Evolutionary conservation across 2,888 invertebrate species (phyloP).

Genomic region (Ptilodon capucinus): DNA sequence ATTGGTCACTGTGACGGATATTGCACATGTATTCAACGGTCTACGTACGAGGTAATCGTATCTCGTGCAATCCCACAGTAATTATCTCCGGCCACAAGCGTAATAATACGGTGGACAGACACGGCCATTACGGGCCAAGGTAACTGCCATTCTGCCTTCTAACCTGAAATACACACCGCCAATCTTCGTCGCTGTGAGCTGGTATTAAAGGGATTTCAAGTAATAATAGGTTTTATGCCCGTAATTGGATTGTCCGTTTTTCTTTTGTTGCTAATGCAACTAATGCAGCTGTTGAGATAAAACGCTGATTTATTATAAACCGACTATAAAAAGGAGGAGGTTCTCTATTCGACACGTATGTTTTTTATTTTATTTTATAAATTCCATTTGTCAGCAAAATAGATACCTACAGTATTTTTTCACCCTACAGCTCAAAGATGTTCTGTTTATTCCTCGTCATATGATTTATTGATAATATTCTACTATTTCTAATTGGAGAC

Average conservation of each 20-base stretch:
- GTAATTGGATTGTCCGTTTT: not conserved
- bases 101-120: constrained; percentile 54
- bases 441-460: too few relatives aligned
- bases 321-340: too few relatives aligned
- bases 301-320: too few relatives aligned
- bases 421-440: too few relatives aligned
- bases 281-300: too few relatives aligned
- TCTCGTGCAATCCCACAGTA: constrained; percentile 67
- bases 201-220: not conserved
- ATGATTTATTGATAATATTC: too few relatives aligned
- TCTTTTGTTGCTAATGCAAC: not conserved
- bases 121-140: constrained; percentile 54
- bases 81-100: constrained; percentile 66
- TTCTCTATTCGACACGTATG: too few relatives aligned
- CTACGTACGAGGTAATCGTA: constrained; percentile 55
- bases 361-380: too few relatives aligned
- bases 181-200: constrained; percentile 5
- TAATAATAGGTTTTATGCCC: not conserved
- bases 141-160: constrained; percentile 38
- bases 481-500: too few relatives aligned
- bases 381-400: too few relatives aligned
- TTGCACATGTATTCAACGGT: not conserved
- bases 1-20: too few relatives aligned
- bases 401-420: too few relatives aligned
- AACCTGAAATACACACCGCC: constrained; percentile 21